A percentile compares a stretch with the other conserved stretches of the same genome.
These are phyloP conservation scores for Belgica antarctica DNA, from an alignment of 2,888 invertebrate genomes.

Conservation along the genomic window DNA sequence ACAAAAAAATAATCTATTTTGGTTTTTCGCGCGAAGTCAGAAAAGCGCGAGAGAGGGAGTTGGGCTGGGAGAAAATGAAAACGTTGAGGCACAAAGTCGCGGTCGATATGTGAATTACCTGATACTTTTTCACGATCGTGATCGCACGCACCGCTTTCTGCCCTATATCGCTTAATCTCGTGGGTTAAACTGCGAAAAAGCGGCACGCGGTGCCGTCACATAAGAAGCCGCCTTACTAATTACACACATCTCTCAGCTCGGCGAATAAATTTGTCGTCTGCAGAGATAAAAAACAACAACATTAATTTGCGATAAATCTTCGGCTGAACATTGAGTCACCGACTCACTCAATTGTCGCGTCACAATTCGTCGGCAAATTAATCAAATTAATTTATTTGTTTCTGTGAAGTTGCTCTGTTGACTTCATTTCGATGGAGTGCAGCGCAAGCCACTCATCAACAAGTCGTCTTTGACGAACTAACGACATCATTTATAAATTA, in stretches of 20 bases:
- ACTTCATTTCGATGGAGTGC: background rate
- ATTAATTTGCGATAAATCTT: constrained; percentile 39
- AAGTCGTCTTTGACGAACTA: background rate
- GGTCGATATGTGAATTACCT: constrained; percentile 33
- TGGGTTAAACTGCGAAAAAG: background rate
- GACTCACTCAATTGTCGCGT: constrained; percentile 25
- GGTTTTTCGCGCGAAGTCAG: constrained; percentile 31
- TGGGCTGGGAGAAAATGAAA: constrained; percentile 19
- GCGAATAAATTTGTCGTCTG: background rate
- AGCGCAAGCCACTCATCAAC: background rate
- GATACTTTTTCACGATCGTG: too few species aligned
- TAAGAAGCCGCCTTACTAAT: constrained; percentile 35
- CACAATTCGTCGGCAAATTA: constrained; percentile 23
- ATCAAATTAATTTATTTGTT: constrained; percentile 22
- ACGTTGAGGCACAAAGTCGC: background rate
- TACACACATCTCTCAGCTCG: background rate
- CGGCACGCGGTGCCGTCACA: constrained; percentile 13
- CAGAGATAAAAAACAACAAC: background rate
- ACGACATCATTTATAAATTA: background rate
- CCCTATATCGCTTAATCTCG: background rate
- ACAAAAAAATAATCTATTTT: constrained; percentile 41
- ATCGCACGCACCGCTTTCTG: background rate
- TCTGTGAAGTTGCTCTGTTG: background rate
- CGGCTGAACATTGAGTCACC: background rate
- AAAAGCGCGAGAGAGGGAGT: constrained; percentile 24